A percentile compares a stretch with the other conserved stretches of the same genome.
Conservation (phyloP, 2,113 vertebrate genomes). For the Pluvialis apricaria region DNA sequence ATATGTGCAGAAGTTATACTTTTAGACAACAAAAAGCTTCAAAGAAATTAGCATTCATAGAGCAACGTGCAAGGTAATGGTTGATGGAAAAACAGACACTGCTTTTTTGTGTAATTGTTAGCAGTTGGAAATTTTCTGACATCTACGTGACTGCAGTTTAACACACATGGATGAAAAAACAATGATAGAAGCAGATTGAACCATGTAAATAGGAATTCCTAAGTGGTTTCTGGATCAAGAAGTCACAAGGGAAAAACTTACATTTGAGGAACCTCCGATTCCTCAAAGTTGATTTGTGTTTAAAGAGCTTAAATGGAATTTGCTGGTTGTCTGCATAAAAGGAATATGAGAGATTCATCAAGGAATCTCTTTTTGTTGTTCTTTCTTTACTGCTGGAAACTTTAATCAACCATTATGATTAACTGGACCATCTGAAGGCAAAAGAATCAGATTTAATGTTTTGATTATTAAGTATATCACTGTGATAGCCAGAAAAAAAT, state of each 20-base stretch:
- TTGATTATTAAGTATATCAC: background rate
- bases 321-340: background rate
- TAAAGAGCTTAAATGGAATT: background rate
- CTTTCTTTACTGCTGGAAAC: background rate
- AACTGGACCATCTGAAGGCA: background rate
- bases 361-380: background rate
- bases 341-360: background rate
- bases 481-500: background rate
- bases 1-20: background rate
- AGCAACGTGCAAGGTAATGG: background rate
- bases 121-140: background rate
- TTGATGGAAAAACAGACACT: background rate
- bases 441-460: background rate
- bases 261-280: background rate
- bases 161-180: background rate
- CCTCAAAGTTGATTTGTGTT: background rate
- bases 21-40: background rate
- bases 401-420: background rate
- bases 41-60: background rate
- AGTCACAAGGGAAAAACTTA: background rate
- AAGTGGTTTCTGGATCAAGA: background rate
- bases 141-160: background rate
- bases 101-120: background rate
- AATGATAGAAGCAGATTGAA: background rate
- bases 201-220: background rate